phyloP scores from a whole-genome alignment of 2,888 invertebrate species.

The Ctenicera cuprea region DNA sequence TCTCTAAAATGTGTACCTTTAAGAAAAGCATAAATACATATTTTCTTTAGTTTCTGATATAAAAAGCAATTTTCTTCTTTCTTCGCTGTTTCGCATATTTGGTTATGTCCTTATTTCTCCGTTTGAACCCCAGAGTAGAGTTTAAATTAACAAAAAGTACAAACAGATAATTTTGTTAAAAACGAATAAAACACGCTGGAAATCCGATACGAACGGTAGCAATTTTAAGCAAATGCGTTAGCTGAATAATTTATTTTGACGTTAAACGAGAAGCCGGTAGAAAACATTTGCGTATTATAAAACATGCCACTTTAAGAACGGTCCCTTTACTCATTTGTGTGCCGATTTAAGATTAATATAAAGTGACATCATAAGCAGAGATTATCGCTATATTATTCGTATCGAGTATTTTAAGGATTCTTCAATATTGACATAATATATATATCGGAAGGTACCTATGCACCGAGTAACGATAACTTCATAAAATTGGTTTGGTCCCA shows the following conservation, averaged over 20 bases:
- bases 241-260: conserved; percentile 17
- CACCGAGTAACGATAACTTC: not conserved
- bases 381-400: not conserved
- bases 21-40: too few relatives aligned
- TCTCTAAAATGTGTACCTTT: too few relatives aligned
- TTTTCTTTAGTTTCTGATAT: too few relatives aligned
- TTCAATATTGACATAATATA: conserved; percentile 5
- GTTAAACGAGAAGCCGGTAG: not conserved
- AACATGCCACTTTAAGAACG: conserved; percentile 2
- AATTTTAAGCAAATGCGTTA: conserved; percentile 11
- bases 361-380: too few relatives aligned
- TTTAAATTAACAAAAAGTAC: conserved; percentile 13
- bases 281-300: conserved; percentile 16
- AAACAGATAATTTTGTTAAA: conserved; percentile 1
- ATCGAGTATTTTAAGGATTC: conserved; percentile 11
- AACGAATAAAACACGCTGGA: conserved; percentile 1
- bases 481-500: not conserved
- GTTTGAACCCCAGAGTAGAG: not conserved
- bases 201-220: conserved; percentile 12
- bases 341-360: conserved; percentile 2
- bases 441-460: not conserved
- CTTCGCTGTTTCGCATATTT: too few relatives aligned
- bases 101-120: conserved; percentile 1
- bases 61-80: not conserved
- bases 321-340: conserved; percentile 1